Evolutionary conservation across 2,113 vertebrate genomes (phyloP), one percentile per base, ranked within the genome.

Genomic region (Misgurnus mizolepis): DNA sequence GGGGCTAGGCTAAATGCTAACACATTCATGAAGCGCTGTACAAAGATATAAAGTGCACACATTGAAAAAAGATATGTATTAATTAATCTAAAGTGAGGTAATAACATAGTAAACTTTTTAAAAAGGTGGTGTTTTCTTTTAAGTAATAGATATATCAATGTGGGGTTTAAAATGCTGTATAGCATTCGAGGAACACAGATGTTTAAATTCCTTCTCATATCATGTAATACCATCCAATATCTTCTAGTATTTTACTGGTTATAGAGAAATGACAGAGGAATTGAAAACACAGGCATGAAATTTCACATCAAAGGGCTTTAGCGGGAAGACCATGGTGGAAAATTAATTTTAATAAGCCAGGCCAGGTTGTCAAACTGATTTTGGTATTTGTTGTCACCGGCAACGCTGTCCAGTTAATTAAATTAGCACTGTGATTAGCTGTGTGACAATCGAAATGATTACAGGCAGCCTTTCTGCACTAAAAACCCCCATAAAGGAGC

Each of bases 311-410:
- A 34, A 62, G n/a, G 39, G 22, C 67, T 27, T 73, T 60, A 53
- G 73, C 34, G 22, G 67, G 45, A 66, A 49, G 60, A 50, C 73
- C 62, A 7, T 68, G 69, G n/a, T 43, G 43, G 40, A 66, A 80
- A 80, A 84, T 73, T 12, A 58, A 76, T 77, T 72, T 12, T 22
- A 53, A 40, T n/a, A 71, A 49, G 40, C 67, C 41, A 43, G 45
- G n/a, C 40, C 12, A 43, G 67, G 61, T 65, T 72, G 82, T 80
- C 78, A 80, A 68, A 61, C 47, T 9, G 50, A 80, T 80, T 80
- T 76, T 79, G 40, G 15, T 47, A 12, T n/a, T 68, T 34, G 45
- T n/a, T 55, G 8, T 60, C 70, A 55, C n/a, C 39, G 22, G 17
- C 1, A 43, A 55, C 58, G 10, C 50, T 83, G 4, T 22, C 43